Evolutionary conservation across 2,888 invertebrate genomes (phyloP).

Genomic region (Tenthredo amoena): DNA sequence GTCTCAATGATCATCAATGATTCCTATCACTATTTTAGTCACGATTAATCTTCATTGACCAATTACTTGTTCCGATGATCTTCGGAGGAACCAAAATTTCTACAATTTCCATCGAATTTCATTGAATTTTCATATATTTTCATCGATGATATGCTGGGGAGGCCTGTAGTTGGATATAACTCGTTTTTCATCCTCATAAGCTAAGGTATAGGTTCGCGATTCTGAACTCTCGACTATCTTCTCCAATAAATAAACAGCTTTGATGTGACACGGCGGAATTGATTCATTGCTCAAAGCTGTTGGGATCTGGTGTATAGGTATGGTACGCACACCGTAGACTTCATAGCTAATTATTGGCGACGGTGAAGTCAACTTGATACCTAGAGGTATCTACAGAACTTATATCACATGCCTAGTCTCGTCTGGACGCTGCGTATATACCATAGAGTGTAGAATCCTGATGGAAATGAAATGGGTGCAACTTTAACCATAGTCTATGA

Average conservation of each 20-base stretch:
- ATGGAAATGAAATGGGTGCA: background rate
- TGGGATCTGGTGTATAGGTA: conserved; percentile 60
- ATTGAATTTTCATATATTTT: too few species aligned
- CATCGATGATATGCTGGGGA: too few species aligned
- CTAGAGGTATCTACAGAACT: background rate
- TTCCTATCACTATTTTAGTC: background rate
- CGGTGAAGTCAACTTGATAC: conserved; percentile 34
- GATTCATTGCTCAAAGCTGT: conserved; percentile 67
- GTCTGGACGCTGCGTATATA: background rate
- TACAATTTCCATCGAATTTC: too few species aligned
- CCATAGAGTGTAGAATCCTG: background rate
- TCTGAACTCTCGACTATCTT: background rate
- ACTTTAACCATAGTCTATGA: background rate
- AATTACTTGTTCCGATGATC: too few species aligned
- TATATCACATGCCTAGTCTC: background rate
- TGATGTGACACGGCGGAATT: conserved; percentile 67
- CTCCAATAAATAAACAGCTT: conserved; percentile 47
- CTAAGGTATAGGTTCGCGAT: too few species aligned
- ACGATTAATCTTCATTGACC: background rate
- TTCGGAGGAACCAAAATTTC: too few species aligned
- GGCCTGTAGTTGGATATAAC: too few species aligned
- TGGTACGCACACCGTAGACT: background rate
- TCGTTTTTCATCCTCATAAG: too few species aligned
- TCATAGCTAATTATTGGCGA: conserved; percentile 62
- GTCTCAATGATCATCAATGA: background rate